Evolutionary conservation across 2,888 invertebrate genomes (phyloP).

Genomic region (Barypeithes pellucidus): DNA sequence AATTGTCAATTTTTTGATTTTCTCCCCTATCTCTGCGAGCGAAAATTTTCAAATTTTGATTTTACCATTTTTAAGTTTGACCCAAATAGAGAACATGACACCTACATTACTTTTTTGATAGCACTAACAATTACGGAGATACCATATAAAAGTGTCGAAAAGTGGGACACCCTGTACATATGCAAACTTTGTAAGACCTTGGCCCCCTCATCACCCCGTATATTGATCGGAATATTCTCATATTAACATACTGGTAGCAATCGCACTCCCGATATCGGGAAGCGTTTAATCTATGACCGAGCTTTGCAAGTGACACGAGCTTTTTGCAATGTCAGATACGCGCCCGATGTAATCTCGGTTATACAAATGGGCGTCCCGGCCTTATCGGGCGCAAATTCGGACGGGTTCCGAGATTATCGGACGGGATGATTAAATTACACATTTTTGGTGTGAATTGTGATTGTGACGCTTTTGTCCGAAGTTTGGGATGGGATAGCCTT

Average conservation of each 20-base stretch:
- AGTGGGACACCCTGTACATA: too few relatives aligned
- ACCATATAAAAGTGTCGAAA: too few relatives aligned
- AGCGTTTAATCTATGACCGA: constrained; percentile 28
- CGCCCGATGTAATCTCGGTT: constrained; percentile 36
- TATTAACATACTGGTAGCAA: constrained; percentile 10
- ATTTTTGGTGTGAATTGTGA: constrained; percentile 14
- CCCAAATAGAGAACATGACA: too few relatives aligned
- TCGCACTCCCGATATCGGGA: constrained; percentile 28
- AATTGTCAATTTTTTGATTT: too few relatives aligned
- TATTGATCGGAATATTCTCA: neutral
- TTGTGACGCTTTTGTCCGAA: neutral
- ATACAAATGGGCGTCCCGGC: constrained; percentile 40
- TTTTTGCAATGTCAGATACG: constrained; percentile 43
- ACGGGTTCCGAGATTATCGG: constrained; percentile 39
- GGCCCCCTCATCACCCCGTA: neutral
- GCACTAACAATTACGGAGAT: too few relatives aligned
- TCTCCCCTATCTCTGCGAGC: too few relatives aligned
- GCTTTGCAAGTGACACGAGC: constrained; percentile 41
- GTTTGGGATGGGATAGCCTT: too few relatives aligned
- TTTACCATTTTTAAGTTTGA: too few relatives aligned
- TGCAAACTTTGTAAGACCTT: too few relatives aligned
- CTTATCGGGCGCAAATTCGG: constrained; percentile 33
- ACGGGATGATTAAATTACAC: constrained; percentile 37
- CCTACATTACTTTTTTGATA: too few relatives aligned
- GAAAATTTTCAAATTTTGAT: too few relatives aligned